Base-by-base conservation (phyloP, 2,797 vertebrate genomes). In the Gymnopithys bicolor region DNA sequence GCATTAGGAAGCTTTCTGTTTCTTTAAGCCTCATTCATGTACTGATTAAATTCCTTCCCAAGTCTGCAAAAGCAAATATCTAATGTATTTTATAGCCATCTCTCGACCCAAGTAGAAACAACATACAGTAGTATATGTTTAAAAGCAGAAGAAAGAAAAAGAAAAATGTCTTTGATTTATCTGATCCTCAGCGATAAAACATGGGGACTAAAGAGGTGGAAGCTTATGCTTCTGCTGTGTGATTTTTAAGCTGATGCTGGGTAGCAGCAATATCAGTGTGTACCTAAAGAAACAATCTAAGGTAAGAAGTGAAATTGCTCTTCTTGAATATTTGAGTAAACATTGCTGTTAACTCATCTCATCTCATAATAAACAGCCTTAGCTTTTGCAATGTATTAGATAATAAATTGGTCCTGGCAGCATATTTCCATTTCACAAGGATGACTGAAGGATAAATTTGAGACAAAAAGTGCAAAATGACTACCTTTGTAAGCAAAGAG, bases 11-110 rank as follows among this genome's bases (percentile, higher is more conserved):
- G 52, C 69, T 94, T 96, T 97, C 91, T 87, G 87, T 89, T 94
- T 96, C 82, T 94, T 90, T 95, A 97, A 96, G 88, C 73, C 79
- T 51, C 53, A 92, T 97, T 97, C 77, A 91, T 91, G 49, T 93
- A 55, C 75, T 95, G 77, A 95, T 88, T 94, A 97, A 96, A 96
- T 96, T 70, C 94, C 91, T 78, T 95, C 93, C 94, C 87, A 92
- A 84, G 83, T 75, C 81, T 93, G 46, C 75, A 81, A 92, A 91
- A 82, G 88, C 89, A 87, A 96, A 89, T 95, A 86, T 94, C 91
- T 96, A 51, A 90, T 94, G 95, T 85, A 77, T 81, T 96, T 63
- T 90, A 79, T 95, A 92, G 85, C 79, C 94, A 53, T 89, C 95
- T 94, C 95, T 51, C 11, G 16, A 83, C 82, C 70, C 45, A 52